A percentile compares a stretch with the other conserved stretches of the same genome.
Conservation (phyloP, 2,888 invertebrate genomes). For the Heliothis peltigera region DNA sequence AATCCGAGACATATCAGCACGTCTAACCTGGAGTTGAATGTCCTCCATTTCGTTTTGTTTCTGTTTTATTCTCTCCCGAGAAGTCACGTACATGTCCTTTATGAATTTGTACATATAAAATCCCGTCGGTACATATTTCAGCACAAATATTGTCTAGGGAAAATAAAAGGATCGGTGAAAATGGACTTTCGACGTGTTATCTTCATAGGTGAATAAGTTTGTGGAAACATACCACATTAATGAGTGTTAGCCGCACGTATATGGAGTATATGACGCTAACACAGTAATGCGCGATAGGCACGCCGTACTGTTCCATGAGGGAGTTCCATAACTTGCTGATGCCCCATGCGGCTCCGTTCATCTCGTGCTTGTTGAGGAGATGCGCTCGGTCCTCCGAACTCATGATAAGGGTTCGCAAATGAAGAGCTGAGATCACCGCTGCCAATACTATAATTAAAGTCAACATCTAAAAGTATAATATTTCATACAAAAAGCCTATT, state of each 20-base stretch:
- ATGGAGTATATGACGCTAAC: slow-evolving; percentile 69
- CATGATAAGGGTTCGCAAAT: slow-evolving; percentile 61
- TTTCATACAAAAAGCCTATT: slow-evolving; percentile 49
- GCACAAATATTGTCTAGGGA: slow-evolving; percentile 72
- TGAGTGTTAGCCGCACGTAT: slow-evolving; percentile 72
- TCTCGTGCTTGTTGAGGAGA: slow-evolving; percentile 29
- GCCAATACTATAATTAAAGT: slow-evolving; percentile 61
- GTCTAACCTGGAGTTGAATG: slow-evolving; percentile 78
- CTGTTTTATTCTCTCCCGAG: slow-evolving; percentile 72
- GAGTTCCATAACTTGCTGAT: slow-evolving; percentile 56
- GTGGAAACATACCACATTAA: slow-evolving; percentile 73
- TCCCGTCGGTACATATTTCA: slow-evolving; percentile 79
- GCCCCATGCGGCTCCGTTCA: slow-evolving; percentile 33
- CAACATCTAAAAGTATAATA: slow-evolving; percentile 63
- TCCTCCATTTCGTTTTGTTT: slow-evolving; percentile 80
- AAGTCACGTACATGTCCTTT: slow-evolving; percentile 72
- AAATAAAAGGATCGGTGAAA: slow-evolving; percentile 1
- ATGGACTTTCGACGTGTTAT: too few relatives aligned
- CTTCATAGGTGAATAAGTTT: too few relatives aligned
- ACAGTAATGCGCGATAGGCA: slow-evolving; percentile 68
- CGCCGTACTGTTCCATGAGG: slow-evolving; percentile 69
- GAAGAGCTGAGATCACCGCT: slow-evolving; percentile 55
- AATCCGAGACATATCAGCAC: background rate
- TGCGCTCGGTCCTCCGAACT: slow-evolving; percentile 54
- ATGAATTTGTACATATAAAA: slow-evolving; percentile 77